These are phyloP conservation scores for Melanostoma scalare DNA, from an alignment of 2,888 invertebrate species.

Conservation along the genomic window DNA sequence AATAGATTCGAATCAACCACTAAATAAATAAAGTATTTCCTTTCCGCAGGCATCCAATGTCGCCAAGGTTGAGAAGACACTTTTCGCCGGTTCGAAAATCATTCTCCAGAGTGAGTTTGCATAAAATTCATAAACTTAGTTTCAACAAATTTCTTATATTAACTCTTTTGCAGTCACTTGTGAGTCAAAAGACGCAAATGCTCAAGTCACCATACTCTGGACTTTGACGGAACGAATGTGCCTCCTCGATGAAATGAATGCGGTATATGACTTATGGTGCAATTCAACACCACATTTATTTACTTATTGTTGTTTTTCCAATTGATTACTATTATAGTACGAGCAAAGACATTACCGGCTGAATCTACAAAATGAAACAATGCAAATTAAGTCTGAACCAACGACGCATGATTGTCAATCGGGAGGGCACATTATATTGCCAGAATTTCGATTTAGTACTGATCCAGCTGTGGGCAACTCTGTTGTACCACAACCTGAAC, in stretches of 20 bases:
- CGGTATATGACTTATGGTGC: conserved; percentile 30
- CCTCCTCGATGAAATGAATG: conserved; percentile 82
- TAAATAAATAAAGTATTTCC: not conserved
- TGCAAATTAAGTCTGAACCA: conserved; percentile 64
- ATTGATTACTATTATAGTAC: conserved; percentile 42
- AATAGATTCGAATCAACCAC: not conserved
- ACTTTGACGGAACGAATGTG: conserved; percentile 84
- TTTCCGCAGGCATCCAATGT: conserved; percentile 75
- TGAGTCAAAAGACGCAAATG: conserved; percentile 78
- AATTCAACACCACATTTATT: not conserved
- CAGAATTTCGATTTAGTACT: conserved; percentile 63
- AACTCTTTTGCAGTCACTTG: conserved; percentile 81
- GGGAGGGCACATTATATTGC: conserved; percentile 72
- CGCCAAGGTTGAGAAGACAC: conserved; percentile 83
- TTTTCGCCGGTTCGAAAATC: conserved; percentile 88
- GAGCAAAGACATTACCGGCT: conserved; percentile 50
- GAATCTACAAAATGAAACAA: conserved; percentile 66
- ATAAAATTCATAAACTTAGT: not conserved
- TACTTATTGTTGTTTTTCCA: conserved; percentile 10
- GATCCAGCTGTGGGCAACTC: conserved; percentile 35
- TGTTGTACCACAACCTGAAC: conserved; percentile 24
- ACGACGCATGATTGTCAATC: conserved; percentile 57
- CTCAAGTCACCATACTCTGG: conserved; percentile 83
- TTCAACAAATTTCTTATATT: not conserved
- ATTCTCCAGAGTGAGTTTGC: conserved; percentile 86